Evolutionary conservation across 2,888 invertebrate species (phyloP).

Genomic region (Pandemis heparana): DNA sequence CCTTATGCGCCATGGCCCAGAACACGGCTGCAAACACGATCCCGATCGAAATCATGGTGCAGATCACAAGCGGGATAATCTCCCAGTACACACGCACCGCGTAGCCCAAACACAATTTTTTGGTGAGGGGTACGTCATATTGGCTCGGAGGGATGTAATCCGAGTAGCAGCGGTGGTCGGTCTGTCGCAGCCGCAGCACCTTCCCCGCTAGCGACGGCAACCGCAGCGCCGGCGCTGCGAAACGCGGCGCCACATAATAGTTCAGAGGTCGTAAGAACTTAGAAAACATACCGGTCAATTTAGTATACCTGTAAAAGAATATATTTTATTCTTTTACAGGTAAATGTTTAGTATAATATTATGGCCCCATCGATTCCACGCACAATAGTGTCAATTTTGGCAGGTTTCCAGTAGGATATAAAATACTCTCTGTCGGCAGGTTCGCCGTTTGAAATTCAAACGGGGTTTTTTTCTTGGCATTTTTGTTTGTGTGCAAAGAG

Average conservation of each 20-base stretch:
- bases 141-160: slow-evolving; percentile 64
- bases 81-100: slow-evolving; percentile 68
- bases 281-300: slow-evolving; percentile 8
- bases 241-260: slow-evolving; percentile 11
- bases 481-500: background rate
- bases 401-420: too few species aligned
- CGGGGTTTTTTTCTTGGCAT: background rate
- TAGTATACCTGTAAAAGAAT: background rate
- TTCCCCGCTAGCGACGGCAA: background rate
- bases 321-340: background rate
- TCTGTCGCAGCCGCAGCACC: background rate
- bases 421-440: too few species aligned
- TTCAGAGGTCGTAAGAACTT: slow-evolving; percentile 14
- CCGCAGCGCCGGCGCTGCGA: background rate
- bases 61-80: slow-evolving; percentile 64
- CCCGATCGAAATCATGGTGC: slow-evolving; percentile 51
- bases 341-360: too few species aligned
- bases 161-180: slow-evolving; percentile 16
- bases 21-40: slow-evolving; percentile 51
- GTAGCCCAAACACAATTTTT: slow-evolving; percentile 56
- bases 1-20: slow-evolving; percentile 66
- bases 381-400: background rate
- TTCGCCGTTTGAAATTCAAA: background rate
- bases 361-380: too few species aligned
- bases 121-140: slow-evolving; percentile 65